Conservation (phyloP, 2,888 invertebrate species). For the Stenotaenia linearis region DNA sequence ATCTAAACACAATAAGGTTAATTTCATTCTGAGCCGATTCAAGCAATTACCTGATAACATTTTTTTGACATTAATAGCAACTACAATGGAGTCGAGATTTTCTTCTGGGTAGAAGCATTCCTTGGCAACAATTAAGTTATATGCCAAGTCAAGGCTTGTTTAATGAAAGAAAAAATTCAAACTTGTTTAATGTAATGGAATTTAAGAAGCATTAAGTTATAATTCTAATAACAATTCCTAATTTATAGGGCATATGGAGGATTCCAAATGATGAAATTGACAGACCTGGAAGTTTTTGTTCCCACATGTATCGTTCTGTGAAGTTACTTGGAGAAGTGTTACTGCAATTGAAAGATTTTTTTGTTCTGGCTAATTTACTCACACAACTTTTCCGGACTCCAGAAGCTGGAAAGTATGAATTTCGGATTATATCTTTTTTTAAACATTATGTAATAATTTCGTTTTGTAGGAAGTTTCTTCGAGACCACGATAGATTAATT, state of each 20-base stretch:
- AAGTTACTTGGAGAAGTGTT: conserved; percentile 74
- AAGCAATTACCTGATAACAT: too few relatives aligned
- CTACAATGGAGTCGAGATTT: conserved; percentile 45
- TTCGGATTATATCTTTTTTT: background rate
- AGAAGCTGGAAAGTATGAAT: conserved; percentile 56
- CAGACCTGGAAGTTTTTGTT: conserved; percentile 81
- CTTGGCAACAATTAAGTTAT: conserved; percentile 39
- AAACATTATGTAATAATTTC: too few relatives aligned
- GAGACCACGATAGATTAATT: conserved; percentile 34
- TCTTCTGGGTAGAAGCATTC: conserved; percentile 44
- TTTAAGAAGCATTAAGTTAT: background rate
- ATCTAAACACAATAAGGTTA: background rate
- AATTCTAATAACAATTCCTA: background rate
- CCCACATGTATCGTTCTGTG: conserved; percentile 82
- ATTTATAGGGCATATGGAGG: conserved; percentile 75
- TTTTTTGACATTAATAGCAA: conserved; percentile 41
- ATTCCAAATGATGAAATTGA: conserved; percentile 86
- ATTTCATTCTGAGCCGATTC: too few relatives aligned
- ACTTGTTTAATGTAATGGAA: conserved; percentile 73
- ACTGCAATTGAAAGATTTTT: conserved; percentile 70
- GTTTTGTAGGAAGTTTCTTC: conserved; percentile 35
- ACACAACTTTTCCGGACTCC: conserved; percentile 72
- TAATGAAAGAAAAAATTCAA: conserved; percentile 71
- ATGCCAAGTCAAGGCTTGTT: conserved; percentile 74
- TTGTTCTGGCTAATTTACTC: conserved; percentile 70